These are phyloP conservation scores for Taxidea taxus DNA, from an alignment of 2,113 vertebrate genomes.

Conservation along the genomic window DNA sequence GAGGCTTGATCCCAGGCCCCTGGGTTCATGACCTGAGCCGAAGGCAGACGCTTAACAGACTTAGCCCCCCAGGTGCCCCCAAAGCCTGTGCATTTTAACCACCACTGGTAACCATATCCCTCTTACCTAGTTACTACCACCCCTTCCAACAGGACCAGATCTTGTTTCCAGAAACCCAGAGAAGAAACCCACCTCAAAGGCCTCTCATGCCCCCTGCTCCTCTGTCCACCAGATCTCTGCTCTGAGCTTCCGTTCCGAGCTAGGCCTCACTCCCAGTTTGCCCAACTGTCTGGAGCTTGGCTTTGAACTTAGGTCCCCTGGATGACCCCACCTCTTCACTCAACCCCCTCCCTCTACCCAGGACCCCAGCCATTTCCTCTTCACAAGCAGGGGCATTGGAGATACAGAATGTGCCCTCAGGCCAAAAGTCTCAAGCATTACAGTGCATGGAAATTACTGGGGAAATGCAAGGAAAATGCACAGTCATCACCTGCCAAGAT, in stretches of 20 bases:
- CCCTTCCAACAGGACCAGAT: not conserved
- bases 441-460: not conserved
- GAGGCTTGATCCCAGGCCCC: too few relatives aligned
- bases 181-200: not conserved
- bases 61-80: not conserved
- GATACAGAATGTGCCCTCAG: accelerated
- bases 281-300: not conserved
- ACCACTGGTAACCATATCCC: not conserved
- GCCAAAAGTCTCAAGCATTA: not conserved
- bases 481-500: too few relatives aligned
- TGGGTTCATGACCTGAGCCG: too few relatives aligned
- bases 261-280: not conserved
- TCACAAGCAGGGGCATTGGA: not conserved
- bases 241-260: not conserved
- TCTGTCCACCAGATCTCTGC: not conserved
- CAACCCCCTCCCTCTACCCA: accelerated
- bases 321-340: not conserved
- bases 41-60: not conserved
- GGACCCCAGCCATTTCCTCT: not conserved
- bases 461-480: not conserved
- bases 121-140: not conserved
- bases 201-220: not conserved
- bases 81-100: not conserved
- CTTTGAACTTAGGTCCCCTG: not conserved
- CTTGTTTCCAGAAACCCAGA: not conserved